Conservation (phyloP, 2,888 invertebrate species). For the Diploptera punctata region DNA sequence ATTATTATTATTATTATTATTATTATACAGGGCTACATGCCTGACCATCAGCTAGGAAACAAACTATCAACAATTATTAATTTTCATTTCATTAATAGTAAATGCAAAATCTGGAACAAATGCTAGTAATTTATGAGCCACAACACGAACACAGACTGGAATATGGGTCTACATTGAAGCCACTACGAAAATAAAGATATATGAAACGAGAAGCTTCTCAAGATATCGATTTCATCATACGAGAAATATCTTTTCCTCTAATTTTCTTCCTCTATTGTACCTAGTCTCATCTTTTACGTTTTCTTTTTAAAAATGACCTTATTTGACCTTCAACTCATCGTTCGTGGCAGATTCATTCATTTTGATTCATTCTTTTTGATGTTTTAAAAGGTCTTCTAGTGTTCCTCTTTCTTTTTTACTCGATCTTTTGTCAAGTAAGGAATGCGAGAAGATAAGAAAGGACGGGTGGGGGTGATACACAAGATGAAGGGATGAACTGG, state of each 20-base stretch:
- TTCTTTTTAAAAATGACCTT: conserved; percentile 10
- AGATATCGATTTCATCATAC: conserved; percentile 2
- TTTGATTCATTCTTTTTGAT: conserved; percentile 23
- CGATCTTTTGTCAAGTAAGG: conserved; percentile 20
- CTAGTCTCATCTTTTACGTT: neutral
- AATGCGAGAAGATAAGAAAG: conserved; percentile 24
- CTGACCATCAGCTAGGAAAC: too few relatives aligned
- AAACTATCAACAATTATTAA: too few relatives aligned
- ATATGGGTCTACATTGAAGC: too few relatives aligned
- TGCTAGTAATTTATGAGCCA: too few relatives aligned
- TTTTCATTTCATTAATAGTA: too few relatives aligned
- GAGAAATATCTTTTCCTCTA: neutral
- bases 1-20: too few relatives aligned
- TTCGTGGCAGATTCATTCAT: conserved; percentile 26
- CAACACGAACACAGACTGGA: too few relatives aligned
- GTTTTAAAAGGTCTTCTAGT: conserved; percentile 25
- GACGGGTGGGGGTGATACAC: neutral
- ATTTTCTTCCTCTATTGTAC: neutral
- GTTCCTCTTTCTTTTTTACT: conserved; percentile 4
- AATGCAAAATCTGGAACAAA: too few relatives aligned
- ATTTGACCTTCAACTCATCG: conserved; percentile 26
- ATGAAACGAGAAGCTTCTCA: neutral
- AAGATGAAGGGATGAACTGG: conserved; percentile 14
- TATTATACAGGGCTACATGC: too few relatives aligned
- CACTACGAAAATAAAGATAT: too few relatives aligned